These are phyloP conservation scores for Callyntrura guangdongensis DNA, from an alignment of 2,888 invertebrate species.

Conservation along the genomic window DNA sequence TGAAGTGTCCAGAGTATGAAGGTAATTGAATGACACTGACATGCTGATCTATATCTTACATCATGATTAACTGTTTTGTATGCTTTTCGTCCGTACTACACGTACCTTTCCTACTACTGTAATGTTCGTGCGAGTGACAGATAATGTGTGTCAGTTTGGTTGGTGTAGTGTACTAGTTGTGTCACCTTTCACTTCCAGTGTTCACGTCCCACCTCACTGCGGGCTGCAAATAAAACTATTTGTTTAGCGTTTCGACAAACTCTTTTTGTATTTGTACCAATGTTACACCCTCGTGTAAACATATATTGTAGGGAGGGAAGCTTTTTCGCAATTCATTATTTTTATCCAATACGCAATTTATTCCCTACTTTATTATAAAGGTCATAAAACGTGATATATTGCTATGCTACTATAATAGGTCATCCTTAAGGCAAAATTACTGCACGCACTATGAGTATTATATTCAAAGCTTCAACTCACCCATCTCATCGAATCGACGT, in stretches of 20 bases:
- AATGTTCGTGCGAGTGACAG: too few relatives aligned
- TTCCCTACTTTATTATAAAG: background rate
- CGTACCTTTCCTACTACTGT: too few relatives aligned
- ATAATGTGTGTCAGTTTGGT: background rate
- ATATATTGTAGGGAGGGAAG: too few relatives aligned
- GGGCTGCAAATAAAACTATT: background rate
- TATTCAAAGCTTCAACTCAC: background rate
- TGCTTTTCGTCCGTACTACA: background rate
- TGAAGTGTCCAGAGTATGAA: background rate
- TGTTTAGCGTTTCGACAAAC: background rate
- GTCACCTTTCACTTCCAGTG: background rate
- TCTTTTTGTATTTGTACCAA: background rate
- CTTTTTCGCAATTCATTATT: background rate
- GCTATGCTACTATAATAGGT: background rate
- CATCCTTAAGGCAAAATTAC: background rate
- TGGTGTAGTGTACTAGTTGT: background rate
- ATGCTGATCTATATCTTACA: conserved; percentile 66
- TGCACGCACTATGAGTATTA: background rate
- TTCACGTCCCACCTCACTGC: background rate
- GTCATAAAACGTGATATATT: background rate
- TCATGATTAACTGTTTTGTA: background rate
- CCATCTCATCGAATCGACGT: background rate
- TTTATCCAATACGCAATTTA: background rate
- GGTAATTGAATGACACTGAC: conserved; percentile 69
- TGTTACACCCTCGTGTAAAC: too few relatives aligned